Conservation (phyloP, 2,888 invertebrate genomes). For the Julus scandinavius region DNA sequence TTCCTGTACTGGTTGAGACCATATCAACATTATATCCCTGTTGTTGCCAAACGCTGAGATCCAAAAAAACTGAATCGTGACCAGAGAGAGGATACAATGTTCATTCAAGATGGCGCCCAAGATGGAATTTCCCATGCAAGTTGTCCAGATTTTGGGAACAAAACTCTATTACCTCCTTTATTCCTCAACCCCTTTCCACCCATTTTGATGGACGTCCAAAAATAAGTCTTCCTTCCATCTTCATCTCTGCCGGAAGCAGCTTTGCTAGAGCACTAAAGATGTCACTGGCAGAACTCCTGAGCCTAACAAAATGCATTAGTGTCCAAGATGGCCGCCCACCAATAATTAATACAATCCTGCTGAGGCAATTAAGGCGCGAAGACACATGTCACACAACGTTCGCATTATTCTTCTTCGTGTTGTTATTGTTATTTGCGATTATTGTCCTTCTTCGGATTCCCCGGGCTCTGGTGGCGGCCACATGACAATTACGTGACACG, state of each 20-base stretch:
- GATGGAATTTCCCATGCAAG: no score
- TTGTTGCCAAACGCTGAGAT: not conserved
- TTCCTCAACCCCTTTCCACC: not conserved
- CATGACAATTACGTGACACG: slow-evolving; percentile 22
- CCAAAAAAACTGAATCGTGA: not conserved
- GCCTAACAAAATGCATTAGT: not conserved
- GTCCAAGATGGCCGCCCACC: not conserved
- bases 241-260: not conserved
- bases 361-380: not conserved
- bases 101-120: no score
- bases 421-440: slow-evolving; percentile 21
- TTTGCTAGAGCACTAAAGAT: not conserved
- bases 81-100: no score
- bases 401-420: not conserved
- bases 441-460: not conserved
- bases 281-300: not conserved
- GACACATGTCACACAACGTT: not conserved
- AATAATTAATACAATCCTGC: slow-evolving; percentile 38
- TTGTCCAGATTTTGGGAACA: not conserved
- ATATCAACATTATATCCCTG: no score
- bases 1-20: no score
- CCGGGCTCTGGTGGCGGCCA: not conserved
- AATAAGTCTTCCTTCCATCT: not conserved
- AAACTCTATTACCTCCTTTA: not conserved
- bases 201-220: not conserved